A percentile compares a stretch with the other conserved stretches of the same genome.
These are phyloP conservation scores for Orthonevra nobilis DNA, from an alignment of 2,888 invertebrate genomes.

Conservation along the genomic window DNA sequence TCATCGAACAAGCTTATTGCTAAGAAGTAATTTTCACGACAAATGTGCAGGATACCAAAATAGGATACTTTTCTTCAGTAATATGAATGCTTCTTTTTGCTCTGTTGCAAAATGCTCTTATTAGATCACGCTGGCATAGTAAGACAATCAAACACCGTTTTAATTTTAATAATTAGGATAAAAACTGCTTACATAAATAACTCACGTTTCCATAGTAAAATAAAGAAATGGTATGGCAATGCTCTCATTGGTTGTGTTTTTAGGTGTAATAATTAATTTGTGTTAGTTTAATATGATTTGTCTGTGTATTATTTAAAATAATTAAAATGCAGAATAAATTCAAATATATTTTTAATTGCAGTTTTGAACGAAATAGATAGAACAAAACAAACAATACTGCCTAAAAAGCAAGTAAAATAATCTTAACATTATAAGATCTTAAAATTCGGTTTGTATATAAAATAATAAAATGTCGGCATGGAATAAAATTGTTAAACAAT, in stretches of 20 bases:
- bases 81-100: background rate
- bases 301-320: background rate
- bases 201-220: conserved; percentile 50
- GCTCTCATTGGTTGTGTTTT: conserved; percentile 81
- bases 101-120: background rate
- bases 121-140: conserved; percentile 24
- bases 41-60: too few relatives aligned
- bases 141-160: conserved; percentile 58
- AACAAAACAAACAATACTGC: conserved; percentile 49
- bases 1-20: too few relatives aligned
- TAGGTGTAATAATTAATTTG: conserved; percentile 76
- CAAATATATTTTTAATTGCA: conserved; percentile 22
- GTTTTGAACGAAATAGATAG: conserved; percentile 49
- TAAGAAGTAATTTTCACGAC: too few relatives aligned
- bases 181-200: conserved; percentile 58
- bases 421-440: conserved; percentile 12
- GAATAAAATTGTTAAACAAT: conserved; percentile 41
- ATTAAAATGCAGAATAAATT: conserved; percentile 1
- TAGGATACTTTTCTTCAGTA: too few relatives aligned
- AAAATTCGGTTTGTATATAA: conserved; percentile 21
- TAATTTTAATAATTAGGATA: conserved; percentile 18
- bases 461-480: conserved; percentile 12
- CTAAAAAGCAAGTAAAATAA: conserved; percentile 28
- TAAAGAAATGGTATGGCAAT: conserved; percentile 73
- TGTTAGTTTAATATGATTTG: conserved; percentile 3